Base-by-base conservation (phyloP, 1,140 invertebrate genomes). In the Leptonema lineaticorne region DNA sequence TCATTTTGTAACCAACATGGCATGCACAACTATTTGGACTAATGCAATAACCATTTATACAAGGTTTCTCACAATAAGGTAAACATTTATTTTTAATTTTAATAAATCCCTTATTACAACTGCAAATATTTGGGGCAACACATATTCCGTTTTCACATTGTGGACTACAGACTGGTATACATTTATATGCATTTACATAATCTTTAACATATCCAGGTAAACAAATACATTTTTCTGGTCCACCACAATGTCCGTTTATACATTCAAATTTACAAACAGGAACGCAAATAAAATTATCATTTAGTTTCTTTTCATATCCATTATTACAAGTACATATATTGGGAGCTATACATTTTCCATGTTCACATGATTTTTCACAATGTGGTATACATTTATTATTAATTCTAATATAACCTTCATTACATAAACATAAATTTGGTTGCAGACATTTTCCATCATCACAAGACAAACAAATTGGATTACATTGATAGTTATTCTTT, bases 171-270 rank as follows among this genome's bases (percentile, higher is more conserved):
- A 75, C 48, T 0, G 83, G 81, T 33, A 75, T 65, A 63, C 84
- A 85, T 8, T 71, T 74, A 16, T 73, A 62, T 45, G 74, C 75
- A n/a, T 59, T 75, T 33, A 57, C 74, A 75, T 7, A 7, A 14
- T 56, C 26, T 24, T 67, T 16, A 6, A 70, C 69, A 68, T 81
- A 86, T n/a, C 85, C 85, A 20, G 78, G 74, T 67, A 81, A 66
- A 73, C 86, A 87, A 41, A 75, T 70, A 68, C 86, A 87, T 30
- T 72, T 69, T 68, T 85, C 80, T 1, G 85, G 84, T 0, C 76
- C 79, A 9, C 80, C 71, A 69, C 86, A 87, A 7, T 63, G 76
- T 1, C 85, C 85, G 69, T 85, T 77, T 0, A 53, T 37, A 37
- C 77, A 78, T 3, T 30, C 57, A 7, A 58, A 68, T 9, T 57